Evolutionary conservation across 2,888 invertebrate species (phyloP), one percentile per base, ranked within the genome.

Genomic region (Apomyelois bistriatella): DNA sequence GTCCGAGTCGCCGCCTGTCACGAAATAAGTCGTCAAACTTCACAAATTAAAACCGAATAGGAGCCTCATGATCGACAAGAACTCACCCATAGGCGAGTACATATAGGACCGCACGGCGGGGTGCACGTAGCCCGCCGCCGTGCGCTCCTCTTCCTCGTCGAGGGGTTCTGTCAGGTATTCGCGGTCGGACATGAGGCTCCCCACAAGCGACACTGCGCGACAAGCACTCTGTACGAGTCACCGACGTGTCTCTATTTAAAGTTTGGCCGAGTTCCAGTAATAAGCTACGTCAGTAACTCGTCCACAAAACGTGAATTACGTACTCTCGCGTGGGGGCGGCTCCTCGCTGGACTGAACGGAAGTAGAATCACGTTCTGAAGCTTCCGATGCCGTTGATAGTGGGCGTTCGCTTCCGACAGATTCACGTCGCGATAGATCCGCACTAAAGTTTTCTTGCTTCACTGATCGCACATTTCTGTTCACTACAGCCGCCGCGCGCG

Each of bases 1-100:
- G 70, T 93, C 92, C 67, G 92, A 92, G 72, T 92, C 92, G 60
- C 86, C 92, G 84, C 91, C 89, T 89, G 89, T 79, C 77, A 85
- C 78, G 76, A 88, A 70, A 87, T 68, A 78, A 57, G 49, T 48
- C 40, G 51, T 56, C 36, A 54, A 54, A 65, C 64, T 60, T 66
- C 64, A 54, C 53, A 47, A 48, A 55, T 43, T 32, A 30, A 49
- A 62, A 57, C 61, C 60, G 59, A 61, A 32, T n/a, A 1, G 15
- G 70, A 80, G 79, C 79, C 77, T 77, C 79, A 76, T 65, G 72
- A 66, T 47, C 77, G 72, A 73, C 69, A 60, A 62, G 59, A 65
- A 90, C 91, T 82, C 82, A 91, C 91, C 91, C 84, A 91, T 85
- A 58, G 89, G 82, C 72, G 88, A 86, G 84, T 91, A 91, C 85